Evolutionary conservation across 2,113 vertebrate species (phyloP), one percentile per base, ranked within the genome.

Genomic region (Osmerus mordax): DNA sequence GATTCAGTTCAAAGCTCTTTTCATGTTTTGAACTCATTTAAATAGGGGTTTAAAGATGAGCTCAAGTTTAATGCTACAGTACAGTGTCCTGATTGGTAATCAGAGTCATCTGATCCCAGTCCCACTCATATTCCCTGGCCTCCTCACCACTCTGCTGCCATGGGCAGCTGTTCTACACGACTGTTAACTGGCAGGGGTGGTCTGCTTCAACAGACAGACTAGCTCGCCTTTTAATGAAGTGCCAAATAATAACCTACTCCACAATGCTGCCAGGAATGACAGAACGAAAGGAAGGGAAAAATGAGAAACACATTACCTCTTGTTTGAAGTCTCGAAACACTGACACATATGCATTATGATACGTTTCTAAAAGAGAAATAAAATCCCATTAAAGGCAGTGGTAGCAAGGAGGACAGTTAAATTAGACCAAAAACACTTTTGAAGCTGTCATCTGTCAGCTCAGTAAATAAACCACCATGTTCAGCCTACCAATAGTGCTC

Each of bases 201-300:
- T 86, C 86, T 84, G 87, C 84, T 84, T 81, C 78, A 71, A 81
- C 84, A 60, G 70, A 88, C 86, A 75, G 88, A 84, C 83, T 81
- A 78, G 86, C 87, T 87, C 75, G 90, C 87, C 88, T 90, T 89
- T 90, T 91, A 91, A 91, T 89, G 83, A 92, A 93, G 92, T 93
- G 92, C 92, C 91, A 93, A 93, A 93, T 90, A 87, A 85, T 79
- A 81, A 91, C 84, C 79, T 87, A 84, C 83, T 90, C 84, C 84
- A 87, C 83, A 83, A 91, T 87, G 89, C 89, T 92, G 89, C 90
- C 89, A 88, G 86, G 87, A 89, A 86, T 54, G 77, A 84, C 84
- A 78, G 82, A 88, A 85, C 69, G 78, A 81, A 82, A 81, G 82
- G 74, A 83, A 81, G 83, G 85, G 77, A 80, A 73, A 68, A 63